Evolutionary conservation across 1,140 invertebrate species (phyloP), one percentile per base, ranked within the genome.

Genomic region (Scaptomyza hsui): DNA sequence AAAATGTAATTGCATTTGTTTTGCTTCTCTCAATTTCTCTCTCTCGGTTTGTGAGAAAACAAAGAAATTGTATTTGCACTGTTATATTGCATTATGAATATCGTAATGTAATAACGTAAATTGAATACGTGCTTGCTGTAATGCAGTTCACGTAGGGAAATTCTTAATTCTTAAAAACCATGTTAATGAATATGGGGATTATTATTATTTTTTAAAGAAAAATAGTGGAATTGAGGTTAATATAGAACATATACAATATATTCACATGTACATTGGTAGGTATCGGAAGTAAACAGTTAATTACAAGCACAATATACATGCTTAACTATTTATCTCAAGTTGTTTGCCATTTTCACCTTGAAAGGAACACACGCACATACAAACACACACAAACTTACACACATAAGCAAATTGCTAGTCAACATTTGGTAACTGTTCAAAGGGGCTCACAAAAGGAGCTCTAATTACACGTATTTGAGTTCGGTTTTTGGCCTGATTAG

Each of bases 401-500:
- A 18, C 24, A 21, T 26, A 44, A 3, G 1, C 19, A 48, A 24
- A 13, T 7, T n/a, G 16, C 41, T 12, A 42, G 41, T 42, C 41
- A 42, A 15, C 19, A 47, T 10, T 12, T 2, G 12, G 6, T 12
- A 47, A 47, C 19, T 21, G 32, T n/a, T 52, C 65, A 73, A 75
- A 79, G 52, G 29, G 57, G 24, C 24, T 24, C 24, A 24, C 29
- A 32, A 10, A 32, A 10, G 32, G 32, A 12, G 32, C 63, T 85
- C 68, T 73, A 85, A 85, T 83, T 83, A 79, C 75, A 82, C 59
- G 59, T 63, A 77, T 61, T 68, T 85, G n/a, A 21, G 61, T 67
- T 73, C 41, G 53, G 45, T 77, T 55, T 42, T 42, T 16, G 55
- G 45, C 59, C 68, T 53, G 65, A 74, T 78, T 63, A 74, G 44